These are phyloP conservation scores for Varanus salvator DNA, from an alignment of 2,113 vertebrate species.

Conservation along the genomic window DNA sequence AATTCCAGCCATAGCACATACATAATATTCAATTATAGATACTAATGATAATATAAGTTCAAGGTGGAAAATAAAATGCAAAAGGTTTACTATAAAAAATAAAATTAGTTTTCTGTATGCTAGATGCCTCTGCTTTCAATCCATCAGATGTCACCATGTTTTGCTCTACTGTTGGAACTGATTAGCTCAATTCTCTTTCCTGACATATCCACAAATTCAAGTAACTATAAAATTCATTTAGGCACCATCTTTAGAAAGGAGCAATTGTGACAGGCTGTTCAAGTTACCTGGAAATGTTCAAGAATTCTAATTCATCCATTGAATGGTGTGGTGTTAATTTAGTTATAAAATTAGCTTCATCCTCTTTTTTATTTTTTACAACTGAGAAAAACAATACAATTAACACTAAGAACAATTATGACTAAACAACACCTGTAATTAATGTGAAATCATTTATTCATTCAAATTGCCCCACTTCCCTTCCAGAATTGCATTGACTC, in stretches of 20 bases:
- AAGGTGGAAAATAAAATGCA: neutral
- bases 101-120: neutral
- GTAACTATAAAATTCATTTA: neutral
- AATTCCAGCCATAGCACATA: neutral
- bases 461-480: too few relatives aligned
- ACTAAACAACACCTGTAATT: too few relatives aligned
- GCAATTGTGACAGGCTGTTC: neutral
- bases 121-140: neutral
- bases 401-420: too few relatives aligned
- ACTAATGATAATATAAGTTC: neutral
- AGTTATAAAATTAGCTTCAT: neutral
- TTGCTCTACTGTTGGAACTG: neutral
- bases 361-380: neutral
- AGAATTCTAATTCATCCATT: neutral
- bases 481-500: too few relatives aligned
- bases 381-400: too few relatives aligned
- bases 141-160: neutral
- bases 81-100: neutral
- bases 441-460: too few relatives aligned
- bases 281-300: neutral
- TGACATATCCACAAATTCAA: neutral
- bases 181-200: neutral
- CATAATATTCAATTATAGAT: neutral
- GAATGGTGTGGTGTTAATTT: neutral
- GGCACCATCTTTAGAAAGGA: neutral